A percentile compares a stretch with the other conserved stretches of the same genome.
Conservation (phyloP, 1,140 invertebrate genomes). For the Aphaenogaster rudis region DNA sequence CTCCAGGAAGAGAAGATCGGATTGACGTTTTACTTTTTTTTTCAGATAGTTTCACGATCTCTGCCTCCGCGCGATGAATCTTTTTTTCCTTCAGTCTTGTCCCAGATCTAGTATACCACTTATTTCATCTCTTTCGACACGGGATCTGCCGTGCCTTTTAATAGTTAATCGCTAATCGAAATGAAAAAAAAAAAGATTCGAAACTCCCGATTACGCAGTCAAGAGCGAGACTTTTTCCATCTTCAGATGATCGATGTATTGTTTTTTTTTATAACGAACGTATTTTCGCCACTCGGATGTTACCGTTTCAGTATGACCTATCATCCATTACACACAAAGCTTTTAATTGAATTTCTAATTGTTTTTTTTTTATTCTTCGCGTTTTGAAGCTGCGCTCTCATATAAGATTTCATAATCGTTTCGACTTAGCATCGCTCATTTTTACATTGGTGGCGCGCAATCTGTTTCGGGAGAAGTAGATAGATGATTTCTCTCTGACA, state of each 20-base stretch:
- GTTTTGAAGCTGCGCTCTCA: not conserved
- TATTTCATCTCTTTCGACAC: constrained; percentile 29
- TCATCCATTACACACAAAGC: not conserved
- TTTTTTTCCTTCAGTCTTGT: not conserved
- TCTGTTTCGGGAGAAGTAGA: constrained; percentile 29
- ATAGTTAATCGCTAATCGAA: constrained; percentile 13
- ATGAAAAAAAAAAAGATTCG: not conserved
- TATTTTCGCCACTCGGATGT: not conserved
- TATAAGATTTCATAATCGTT: constrained; percentile 24
- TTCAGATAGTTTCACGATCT: constrained; percentile 34
- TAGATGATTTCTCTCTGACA: constrained; percentile 57
- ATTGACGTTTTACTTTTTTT: constrained; percentile 36
- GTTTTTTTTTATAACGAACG: not conserved
- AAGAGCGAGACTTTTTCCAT: not conserved
- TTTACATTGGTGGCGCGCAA: constrained; percentile 19
- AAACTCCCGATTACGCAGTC: not conserved
- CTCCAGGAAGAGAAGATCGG: constrained; percentile 16
- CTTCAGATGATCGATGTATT: not conserved
- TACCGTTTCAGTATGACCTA: not conserved
- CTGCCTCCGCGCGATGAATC: constrained; percentile 9
- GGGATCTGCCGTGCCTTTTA: constrained; percentile 8
- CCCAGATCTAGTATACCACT: constrained; percentile 20
- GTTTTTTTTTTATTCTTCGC: not conserved
- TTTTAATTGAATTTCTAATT: constrained; percentile 17
- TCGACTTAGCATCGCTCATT: constrained; percentile 37